Evolutionary conservation across 2,888 invertebrate genomes (phyloP).

Genomic region (Stenurella melanura): DNA sequence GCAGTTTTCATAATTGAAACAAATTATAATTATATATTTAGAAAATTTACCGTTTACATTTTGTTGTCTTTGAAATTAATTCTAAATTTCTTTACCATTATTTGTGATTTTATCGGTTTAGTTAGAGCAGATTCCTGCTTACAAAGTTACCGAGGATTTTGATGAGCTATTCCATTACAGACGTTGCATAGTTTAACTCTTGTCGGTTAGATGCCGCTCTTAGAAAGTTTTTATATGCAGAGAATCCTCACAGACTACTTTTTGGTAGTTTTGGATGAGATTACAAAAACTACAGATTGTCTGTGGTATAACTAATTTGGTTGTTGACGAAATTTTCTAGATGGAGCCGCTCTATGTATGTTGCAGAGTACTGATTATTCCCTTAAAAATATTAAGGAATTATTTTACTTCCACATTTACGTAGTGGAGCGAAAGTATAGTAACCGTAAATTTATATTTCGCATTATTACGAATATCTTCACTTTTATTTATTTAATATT

Average conservation of each 20-base stretch:
- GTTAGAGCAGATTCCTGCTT: not conserved
- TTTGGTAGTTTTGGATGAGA: not conserved
- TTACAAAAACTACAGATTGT: not conserved
- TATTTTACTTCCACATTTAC: too few relatives aligned
- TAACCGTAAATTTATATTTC: too few relatives aligned
- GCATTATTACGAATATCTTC: too few relatives aligned
- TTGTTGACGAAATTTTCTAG: not conserved
- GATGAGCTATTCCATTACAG: not conserved
- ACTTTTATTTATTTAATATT: too few relatives aligned
- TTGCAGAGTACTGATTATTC: not conserved
- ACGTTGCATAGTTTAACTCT: not conserved
- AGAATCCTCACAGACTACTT: not conserved
- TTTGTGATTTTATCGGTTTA: not conserved
- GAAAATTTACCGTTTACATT: too few relatives aligned
- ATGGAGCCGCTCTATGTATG: not conserved
- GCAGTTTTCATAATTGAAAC: not conserved
- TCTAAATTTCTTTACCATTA: too few relatives aligned
- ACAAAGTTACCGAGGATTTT: not conserved
- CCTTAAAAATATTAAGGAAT: too few relatives aligned
- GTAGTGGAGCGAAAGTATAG: too few relatives aligned
- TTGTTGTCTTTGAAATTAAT: too few relatives aligned
- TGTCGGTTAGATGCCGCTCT: not conserved
- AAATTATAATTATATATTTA: too few relatives aligned
- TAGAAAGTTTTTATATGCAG: not conserved
- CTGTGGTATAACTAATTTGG: not conserved